Base-by-base conservation (phyloP, 2,888 invertebrate genomes). In the Metellina segmentata region DNA sequence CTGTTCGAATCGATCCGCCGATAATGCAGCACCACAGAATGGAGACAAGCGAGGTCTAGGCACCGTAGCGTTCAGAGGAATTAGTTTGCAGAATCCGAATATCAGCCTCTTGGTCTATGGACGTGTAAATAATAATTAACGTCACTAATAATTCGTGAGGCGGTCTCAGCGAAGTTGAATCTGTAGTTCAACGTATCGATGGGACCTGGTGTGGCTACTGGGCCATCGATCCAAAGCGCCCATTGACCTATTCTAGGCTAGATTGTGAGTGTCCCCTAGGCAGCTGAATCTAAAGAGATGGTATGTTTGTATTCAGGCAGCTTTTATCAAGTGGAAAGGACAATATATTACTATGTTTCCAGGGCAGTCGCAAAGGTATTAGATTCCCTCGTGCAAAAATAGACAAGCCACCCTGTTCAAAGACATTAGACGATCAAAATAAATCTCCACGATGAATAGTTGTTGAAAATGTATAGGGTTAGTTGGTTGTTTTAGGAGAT, bases 81-180 rank as follows among this genome's bases (percentile, higher is more conserved):
- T 20, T 48, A 34, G 34, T 70, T 83, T 52, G 72, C 71, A 72
- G 71, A 72, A 74, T 83, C 9, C 9, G 19, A 52, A 52, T 52
- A 51, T n/a, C 52, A 52, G 52, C 52, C 78, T 34, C 11, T 11
- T 48, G 74, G n/a, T 72, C 51, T 72, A 20, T 16, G 75, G n/a
- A 53, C n/a, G 75, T 85, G 78, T 85, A 85, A 85, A 85, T 75
- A 85, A 61, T 61, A 85, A 85, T 85, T 74, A 75, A 75, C 19
- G 85, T 85, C 85, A 70, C 48, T 49, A 81, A 49, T 81, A 81
- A 81, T 81, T 81, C 69, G 69, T 97, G 0, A 98, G 98, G 93
- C 97, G 98, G 95, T 98, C 97, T 94, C 98, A 97, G 81, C 98
- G 61, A 61, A 16, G 61, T 16, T 61, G 11, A 16, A 61, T 61